phyloP scores from a whole-genome alignment of 2,113 vertebrate species.

The Paramisgurnus dabryanus region DNA sequence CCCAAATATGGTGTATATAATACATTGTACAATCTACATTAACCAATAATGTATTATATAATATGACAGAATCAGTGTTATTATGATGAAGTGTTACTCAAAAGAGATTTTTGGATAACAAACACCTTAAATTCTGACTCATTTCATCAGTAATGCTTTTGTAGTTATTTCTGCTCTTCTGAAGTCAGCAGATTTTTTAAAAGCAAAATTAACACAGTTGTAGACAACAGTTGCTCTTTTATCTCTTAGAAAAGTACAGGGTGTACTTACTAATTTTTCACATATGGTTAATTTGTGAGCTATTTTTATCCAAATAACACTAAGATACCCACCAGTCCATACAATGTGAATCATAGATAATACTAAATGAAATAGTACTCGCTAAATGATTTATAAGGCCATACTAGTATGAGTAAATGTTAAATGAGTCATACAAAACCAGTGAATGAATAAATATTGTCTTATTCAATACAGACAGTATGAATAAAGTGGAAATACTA shows the following conservation, averaged over 20 bases:
- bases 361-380: not conserved
- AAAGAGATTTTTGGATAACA: too few species aligned
- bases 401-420: too few species aligned
- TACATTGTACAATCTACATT: too few species aligned
- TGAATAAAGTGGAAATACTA: too few species aligned
- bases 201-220: conserved; percentile 20
- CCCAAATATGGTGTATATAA: too few species aligned
- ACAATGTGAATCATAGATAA: not conserved
- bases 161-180: conserved; percentile 31
- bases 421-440: too few species aligned
- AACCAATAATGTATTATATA: too few species aligned
- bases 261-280: conserved; percentile 5
- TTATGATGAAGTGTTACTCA: not conserved
- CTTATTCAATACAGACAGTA: too few species aligned
- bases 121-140: not conserved
- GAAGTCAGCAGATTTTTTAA: conserved; percentile 20
- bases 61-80: too few species aligned
- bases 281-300: conserved; percentile 17
- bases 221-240: conserved; percentile 26
- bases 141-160: conserved; percentile 5
- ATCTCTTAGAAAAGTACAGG: conserved; percentile 33
- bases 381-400: too few species aligned
- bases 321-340: not conserved
- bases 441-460: too few species aligned
- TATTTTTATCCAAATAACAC: conserved; percentile 12